Conservation (phyloP, 2,113 vertebrate species). For the Callopanchax toddi region DNA sequence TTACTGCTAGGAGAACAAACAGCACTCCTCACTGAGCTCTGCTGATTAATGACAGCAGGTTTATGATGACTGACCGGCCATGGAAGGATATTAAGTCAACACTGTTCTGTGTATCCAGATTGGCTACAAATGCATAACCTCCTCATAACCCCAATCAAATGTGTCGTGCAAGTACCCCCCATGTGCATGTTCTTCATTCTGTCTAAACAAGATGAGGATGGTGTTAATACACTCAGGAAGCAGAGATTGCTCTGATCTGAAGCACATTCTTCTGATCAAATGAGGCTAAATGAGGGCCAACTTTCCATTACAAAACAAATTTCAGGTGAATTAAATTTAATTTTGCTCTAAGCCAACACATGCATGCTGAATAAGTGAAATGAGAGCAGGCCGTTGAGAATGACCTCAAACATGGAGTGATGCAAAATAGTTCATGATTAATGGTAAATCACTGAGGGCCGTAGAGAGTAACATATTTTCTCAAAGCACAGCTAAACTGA, state of each 20-base stretch:
- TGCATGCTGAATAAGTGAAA: conserved; percentile 23
- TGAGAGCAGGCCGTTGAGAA: background rate
- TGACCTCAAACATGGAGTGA: conserved; percentile 8
- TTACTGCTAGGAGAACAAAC: background rate
- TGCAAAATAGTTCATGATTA: conserved; percentile 10
- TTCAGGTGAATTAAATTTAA: conserved; percentile 50
- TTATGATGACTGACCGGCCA: conserved; percentile 27
- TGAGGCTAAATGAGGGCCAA: conserved; percentile 40
- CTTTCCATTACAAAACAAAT: conserved; percentile 65
- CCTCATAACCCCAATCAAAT: conserved; percentile 37
- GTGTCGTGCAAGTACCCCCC: conserved; percentile 46
- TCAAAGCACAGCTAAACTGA: conserved; percentile 2
- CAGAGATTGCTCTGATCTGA: conserved; percentile 42
- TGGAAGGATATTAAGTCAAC: conserved; percentile 27
- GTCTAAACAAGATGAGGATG: conserved; percentile 58
- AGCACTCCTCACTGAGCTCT: conserved; percentile 1
- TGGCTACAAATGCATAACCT: conserved; percentile 50
- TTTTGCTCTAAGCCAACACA: conserved; percentile 22
- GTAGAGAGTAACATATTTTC: background rate
- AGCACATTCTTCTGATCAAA: conserved; percentile 62
- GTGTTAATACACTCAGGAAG: conserved; percentile 60
- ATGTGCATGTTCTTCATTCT: conserved; percentile 34
- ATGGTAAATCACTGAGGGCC: background rate
- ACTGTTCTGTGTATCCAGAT: conserved; percentile 37
- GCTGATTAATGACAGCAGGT: conserved; percentile 41